Base-by-base conservation (phyloP, 2,113 vertebrate genomes). In the Anser brachyrhynchus region DNA sequence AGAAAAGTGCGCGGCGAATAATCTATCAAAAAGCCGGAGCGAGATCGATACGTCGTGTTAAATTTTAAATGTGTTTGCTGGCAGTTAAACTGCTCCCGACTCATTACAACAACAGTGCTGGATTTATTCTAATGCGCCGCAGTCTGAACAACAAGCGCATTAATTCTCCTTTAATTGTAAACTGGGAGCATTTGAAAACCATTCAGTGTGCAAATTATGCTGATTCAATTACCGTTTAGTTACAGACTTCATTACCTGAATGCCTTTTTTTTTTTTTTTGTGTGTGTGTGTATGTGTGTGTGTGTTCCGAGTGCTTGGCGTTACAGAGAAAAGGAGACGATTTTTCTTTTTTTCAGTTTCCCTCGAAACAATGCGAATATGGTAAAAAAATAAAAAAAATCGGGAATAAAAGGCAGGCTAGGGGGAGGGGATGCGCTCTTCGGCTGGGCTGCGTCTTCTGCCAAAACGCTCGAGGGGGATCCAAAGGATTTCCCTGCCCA, bases 211-310 rank as follows among this genome's bases (percentile, higher is more conserved):
- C 97, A 98, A 98, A 98, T 98, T 98, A 98, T 98, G 98, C 98
- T 98, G 98, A 98, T 98, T 98, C 98, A 98, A 98, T 98, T 98
- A 98, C 97, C 97, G 97, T 98, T 98, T 98, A 98, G 97, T 98
- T 98, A 98, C 98, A 98, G 98, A 98, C 98, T 98, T 98, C 98
- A 98, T 98, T 98, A 98, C 98, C 98, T 98, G 98, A 97, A 97
- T 98, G 96, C 93, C 74, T 96, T 89, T 95, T 71, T 80, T 62
- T 54, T 17, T 26, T 52, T 70, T 46, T 37, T 26, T 49, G 5
- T 20, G 9, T 49, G 4, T 21, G 20, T 21, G 46, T 49, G 46
- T 49, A 10, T 22, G 46, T 49, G 46, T 21, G 46, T 66, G 39
- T 35, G 4, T n/a, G 25, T 9, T 20, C 6, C 17, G 65, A 73